phyloP scores from a whole-genome alignment of 2,888 invertebrate genomes.

The Bellardia bayeri region DNA sequence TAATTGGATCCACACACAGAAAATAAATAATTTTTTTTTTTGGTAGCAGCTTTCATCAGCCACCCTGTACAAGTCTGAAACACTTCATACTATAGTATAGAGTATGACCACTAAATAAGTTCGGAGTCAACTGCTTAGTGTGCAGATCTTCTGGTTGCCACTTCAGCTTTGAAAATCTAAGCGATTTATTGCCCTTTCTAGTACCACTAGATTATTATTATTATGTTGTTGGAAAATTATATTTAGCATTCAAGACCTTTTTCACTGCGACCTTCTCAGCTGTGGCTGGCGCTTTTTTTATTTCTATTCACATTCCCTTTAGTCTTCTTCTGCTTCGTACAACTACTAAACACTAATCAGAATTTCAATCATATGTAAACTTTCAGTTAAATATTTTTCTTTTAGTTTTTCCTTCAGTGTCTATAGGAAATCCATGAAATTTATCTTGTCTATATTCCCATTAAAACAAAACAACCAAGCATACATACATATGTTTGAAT shows the following conservation, averaged over 20 bases:
- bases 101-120: no score
- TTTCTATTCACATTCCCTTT: not conserved
- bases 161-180: no score
- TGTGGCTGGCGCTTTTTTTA: not conserved
- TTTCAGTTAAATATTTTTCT: not conserved
- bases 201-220: no score
- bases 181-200: no score
- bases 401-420: slow-evolving; percentile 19
- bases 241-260: not conserved
- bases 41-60: no score
- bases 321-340: not conserved
- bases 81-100: no score
- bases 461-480: not conserved
- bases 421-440: slow-evolving; percentile 49
- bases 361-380: slow-evolving; percentile 37
- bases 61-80: no score
- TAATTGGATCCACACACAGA: no score
- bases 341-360: slow-evolving; percentile 25
- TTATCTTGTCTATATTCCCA: slow-evolving; percentile 40
- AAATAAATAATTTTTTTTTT: no score
- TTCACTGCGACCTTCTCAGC: not conserved
- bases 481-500: not conserved
- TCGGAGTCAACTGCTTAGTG: no score
- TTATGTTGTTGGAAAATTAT: no score
- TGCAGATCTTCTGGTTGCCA: no score